These are phyloP conservation scores for Stenoptilia bipunctidactyla DNA, from an alignment of 2,888 invertebrate genomes.

Conservation along the genomic window DNA sequence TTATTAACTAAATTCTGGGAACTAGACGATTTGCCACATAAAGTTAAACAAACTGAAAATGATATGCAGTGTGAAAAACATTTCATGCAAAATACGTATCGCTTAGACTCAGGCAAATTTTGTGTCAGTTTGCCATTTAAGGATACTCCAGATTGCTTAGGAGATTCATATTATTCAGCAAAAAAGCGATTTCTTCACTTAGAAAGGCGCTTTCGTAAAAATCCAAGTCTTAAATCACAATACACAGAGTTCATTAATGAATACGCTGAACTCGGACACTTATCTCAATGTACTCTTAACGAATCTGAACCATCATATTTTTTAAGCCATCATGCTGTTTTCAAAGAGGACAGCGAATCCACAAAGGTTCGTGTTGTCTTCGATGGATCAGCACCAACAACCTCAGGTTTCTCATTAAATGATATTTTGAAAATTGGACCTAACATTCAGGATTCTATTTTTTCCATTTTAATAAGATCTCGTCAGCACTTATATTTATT, in stretches of 20 bases:
- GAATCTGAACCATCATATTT: conserved; percentile 1
- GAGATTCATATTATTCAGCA: conserved; percentile 11
- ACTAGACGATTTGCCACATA: conserved; percentile 3
- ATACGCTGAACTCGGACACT: conserved; percentile 9
- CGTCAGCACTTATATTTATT: conserved; percentile 5
- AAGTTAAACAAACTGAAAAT: not conserved
- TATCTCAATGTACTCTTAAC: conserved; percentile 3
- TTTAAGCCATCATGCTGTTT: conserved; percentile 4
- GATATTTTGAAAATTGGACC: too few species aligned
- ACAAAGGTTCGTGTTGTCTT: conserved; percentile 5
- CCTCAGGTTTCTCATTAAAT: too few species aligned
- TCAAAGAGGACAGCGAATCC: conserved; percentile 2
- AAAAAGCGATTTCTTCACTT: conserved; percentile 10
- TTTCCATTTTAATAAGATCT: conserved; percentile 4
- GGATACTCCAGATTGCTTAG: conserved; percentile 9
- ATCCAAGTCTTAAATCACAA: conserved; percentile 4
- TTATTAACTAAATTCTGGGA: conserved; percentile 5
- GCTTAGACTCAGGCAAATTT: conserved; percentile 4
- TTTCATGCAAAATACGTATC: conserved; percentile 6
- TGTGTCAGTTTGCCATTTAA: conserved; percentile 6
- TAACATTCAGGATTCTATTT: too few species aligned
- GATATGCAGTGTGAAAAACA: conserved; percentile 4
- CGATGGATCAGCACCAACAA: conserved; percentile 3
- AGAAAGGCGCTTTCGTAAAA: conserved; percentile 8
- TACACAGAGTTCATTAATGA: conserved; percentile 14